A percentile compares a stretch with the other conserved stretches of the same genome.
These are phyloP conservation scores for Drosophila sulfurigaster DNA, from an alignment of 1,140 invertebrate species.

Conservation along the genomic window DNA sequence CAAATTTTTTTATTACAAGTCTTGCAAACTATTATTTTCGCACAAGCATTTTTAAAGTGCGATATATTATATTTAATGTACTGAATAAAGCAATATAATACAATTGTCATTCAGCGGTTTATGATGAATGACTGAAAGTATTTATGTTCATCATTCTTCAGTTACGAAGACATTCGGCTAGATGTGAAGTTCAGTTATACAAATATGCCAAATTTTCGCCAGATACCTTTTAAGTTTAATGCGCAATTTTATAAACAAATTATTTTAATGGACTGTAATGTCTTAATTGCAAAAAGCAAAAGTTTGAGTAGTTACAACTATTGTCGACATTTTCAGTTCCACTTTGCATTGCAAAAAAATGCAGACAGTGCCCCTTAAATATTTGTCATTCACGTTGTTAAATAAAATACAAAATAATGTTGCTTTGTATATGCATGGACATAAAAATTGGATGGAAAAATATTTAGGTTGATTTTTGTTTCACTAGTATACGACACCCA, in stretches of 20 bases:
- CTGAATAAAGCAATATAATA: no score
- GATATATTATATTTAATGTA: no score
- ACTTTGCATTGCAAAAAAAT: slow-evolving; percentile 28
- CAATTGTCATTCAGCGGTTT: not conserved
- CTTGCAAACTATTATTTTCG: no score
- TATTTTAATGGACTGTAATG: slow-evolving; percentile 59
- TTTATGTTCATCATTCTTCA: not conserved
- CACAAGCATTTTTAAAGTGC: no score
- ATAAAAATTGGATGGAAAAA: slow-evolving; percentile 30
- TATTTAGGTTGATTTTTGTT: no score
- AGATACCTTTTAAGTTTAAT: slow-evolving; percentile 55
- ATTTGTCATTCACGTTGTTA: slow-evolving; percentile 46
- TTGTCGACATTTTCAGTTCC: slow-evolving; percentile 51
- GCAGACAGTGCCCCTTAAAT: slow-evolving; percentile 37
- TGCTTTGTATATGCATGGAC: slow-evolving; percentile 19
- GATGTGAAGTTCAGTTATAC: slow-evolving; percentile 1
- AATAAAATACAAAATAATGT: slow-evolving; percentile 14
- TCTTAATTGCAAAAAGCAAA: slow-evolving; percentile 55
- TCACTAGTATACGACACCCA: no score
- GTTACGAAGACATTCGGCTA: not conserved
- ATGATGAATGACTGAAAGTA: not conserved
- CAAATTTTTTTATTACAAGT: no score
- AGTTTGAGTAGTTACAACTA: slow-evolving; percentile 48
- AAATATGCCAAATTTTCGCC: slow-evolving; percentile 47
- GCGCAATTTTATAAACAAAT: slow-evolving; percentile 63